These are phyloP conservation scores for Papilio demoleus DNA, from an alignment of 2,888 invertebrate species.

Conservation along the genomic window DNA sequence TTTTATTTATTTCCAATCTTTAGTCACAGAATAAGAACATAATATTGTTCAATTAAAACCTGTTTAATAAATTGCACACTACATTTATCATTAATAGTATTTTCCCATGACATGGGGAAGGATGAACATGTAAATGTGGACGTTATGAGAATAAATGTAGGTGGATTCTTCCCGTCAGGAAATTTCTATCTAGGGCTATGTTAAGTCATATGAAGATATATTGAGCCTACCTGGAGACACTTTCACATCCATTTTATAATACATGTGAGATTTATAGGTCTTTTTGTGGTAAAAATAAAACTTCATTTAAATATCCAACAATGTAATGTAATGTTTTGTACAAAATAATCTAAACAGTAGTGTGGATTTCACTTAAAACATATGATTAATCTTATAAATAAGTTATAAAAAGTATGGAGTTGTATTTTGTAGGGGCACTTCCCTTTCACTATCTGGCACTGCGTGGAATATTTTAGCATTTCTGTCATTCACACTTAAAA, in stretches of 20 bases:
- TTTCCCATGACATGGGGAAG: too few species aligned
- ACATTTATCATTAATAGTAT: too few species aligned
- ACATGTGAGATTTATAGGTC: background rate
- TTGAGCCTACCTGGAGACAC: too few species aligned
- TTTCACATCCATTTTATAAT: too few species aligned
- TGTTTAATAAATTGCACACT: background rate
- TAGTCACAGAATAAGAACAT: background rate
- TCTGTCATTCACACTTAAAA: slow-evolving; percentile 90
- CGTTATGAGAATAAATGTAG: too few species aligned
- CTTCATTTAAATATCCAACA: slow-evolving; percentile 60
- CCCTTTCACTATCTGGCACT: slow-evolving; percentile 96
- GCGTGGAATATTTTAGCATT: slow-evolving; percentile 95
- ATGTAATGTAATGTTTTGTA: slow-evolving; percentile 72
- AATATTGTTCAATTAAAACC: background rate
- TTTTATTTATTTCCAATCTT: background rate
- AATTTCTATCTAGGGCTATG: too few species aligned
- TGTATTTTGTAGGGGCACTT: slow-evolving; percentile 95
- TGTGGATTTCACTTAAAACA: slow-evolving; percentile 54
- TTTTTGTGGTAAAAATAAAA: slow-evolving; percentile 28
- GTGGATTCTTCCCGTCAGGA: too few species aligned
- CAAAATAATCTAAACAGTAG: slow-evolving; percentile 57
- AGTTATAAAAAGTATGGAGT: slow-evolving; percentile 98
- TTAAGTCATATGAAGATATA: too few species aligned
- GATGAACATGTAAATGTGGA: too few species aligned
- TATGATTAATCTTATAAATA: slow-evolving; percentile 59